A percentile compares a stretch with the other conserved stretches of the same genome.
phyloP scores from a whole-genome alignment of 2,888 invertebrate species.

The Rhabditoides inermis region DNA sequence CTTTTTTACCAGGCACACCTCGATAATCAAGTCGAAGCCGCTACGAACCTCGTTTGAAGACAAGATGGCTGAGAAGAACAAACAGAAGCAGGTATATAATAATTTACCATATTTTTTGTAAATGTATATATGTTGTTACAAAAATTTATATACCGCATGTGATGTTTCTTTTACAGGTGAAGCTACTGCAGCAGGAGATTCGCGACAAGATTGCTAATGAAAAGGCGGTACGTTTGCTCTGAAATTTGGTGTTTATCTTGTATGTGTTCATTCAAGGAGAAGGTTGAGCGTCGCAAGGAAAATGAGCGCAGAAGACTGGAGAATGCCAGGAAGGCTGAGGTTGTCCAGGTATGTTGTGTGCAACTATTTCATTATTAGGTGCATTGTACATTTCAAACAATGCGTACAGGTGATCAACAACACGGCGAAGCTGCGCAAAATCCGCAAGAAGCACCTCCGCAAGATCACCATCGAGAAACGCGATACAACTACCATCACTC shows the following conservation, averaged over 20 bases:
- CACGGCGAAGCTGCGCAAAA: slow-evolving; percentile 40
- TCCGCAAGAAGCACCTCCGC: slow-evolving; percentile 45
- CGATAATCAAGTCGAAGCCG: slow-evolving; percentile 31
- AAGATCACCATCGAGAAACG: slow-evolving; percentile 41
- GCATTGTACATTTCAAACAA: background rate
- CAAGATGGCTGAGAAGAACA: slow-evolving; percentile 37
- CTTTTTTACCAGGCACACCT: slow-evolving; percentile 25
- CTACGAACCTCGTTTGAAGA: slow-evolving; percentile 35
- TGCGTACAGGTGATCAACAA: slow-evolving; percentile 40
- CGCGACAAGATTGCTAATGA: slow-evolving; percentile 12
- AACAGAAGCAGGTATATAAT: slow-evolving; percentile 26
- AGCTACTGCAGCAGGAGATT: slow-evolving; percentile 17
- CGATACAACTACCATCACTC: slow-evolving; percentile 15
- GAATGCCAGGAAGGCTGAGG: slow-evolving; percentile 43
- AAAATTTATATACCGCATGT: background rate
- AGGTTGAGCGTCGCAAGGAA: slow-evolving; percentile 29
- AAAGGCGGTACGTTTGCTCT: slow-evolving; percentile 3
- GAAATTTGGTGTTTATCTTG: background rate
- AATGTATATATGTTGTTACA: slow-evolving; percentile 10
- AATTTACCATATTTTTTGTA: slow-evolving; percentile 12
- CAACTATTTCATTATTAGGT: background rate
- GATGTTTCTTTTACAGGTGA: slow-evolving; percentile 7
- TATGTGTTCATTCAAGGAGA: slow-evolving; percentile 15
- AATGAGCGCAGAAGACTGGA: slow-evolving; percentile 41
- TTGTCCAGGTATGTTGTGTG: slow-evolving; percentile 32